Evolutionary conservation across 2,888 invertebrate genomes (phyloP).

Genomic region (Brachycybe producta): DNA sequence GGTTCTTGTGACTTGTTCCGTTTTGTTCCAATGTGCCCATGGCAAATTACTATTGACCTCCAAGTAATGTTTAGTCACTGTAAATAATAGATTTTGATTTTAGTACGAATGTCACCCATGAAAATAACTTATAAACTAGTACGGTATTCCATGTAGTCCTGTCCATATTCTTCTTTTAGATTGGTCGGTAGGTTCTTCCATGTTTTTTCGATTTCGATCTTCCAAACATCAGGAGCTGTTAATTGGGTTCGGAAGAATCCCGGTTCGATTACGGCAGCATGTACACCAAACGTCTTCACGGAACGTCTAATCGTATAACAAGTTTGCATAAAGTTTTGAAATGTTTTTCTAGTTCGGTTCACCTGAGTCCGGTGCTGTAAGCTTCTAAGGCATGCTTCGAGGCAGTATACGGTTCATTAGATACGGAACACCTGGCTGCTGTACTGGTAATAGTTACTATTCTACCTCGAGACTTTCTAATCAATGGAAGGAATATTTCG

Average conservation of each 20-base stretch:
- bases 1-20: constrained; percentile 4
- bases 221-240: too few relatives aligned
- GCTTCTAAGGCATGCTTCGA: background rate
- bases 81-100: too few relatives aligned
- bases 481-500: background rate
- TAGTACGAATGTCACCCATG: too few relatives aligned
- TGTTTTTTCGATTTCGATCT: background rate
- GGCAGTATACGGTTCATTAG: background rate
- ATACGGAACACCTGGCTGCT: background rate
- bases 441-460: background rate
- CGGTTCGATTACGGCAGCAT: background rate
- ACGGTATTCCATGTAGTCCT: too few relatives aligned
- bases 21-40: background rate
- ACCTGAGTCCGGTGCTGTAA: background rate
- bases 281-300: background rate
- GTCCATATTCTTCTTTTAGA: background rate
- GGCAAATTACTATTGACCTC: background rate
- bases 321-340: background rate
- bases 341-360: background rate
- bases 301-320: background rate
- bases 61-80: too few relatives aligned
- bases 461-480: background rate
- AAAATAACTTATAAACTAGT: too few relatives aligned
- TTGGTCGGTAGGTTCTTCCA: background rate
- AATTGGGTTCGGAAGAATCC: background rate